These are phyloP conservation scores for Erebia epiphron DNA, from an alignment of 2,888 invertebrate genomes.

Conservation along the genomic window DNA sequence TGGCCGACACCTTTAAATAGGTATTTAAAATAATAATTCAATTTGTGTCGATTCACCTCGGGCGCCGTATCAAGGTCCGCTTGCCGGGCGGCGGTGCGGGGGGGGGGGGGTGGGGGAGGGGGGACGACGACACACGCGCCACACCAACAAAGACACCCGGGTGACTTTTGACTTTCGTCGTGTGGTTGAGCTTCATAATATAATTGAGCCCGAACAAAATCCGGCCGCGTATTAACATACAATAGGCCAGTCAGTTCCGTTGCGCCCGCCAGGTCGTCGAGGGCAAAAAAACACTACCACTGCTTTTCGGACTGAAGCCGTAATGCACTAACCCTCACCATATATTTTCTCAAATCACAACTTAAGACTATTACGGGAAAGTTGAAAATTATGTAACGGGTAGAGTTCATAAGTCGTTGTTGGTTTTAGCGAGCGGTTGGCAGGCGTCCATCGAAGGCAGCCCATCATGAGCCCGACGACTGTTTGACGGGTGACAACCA, in stretches of 20 bases:
- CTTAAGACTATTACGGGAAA: slow-evolving; percentile 39
- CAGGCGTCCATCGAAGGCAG: slow-evolving; percentile 79
- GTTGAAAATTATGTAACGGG: slow-evolving; percentile 32
- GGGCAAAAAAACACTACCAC: slow-evolving; percentile 81
- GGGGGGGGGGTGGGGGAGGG: neutral
- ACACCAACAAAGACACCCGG: slow-evolving; percentile 55
- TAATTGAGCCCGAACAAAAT: slow-evolving; percentile 82
- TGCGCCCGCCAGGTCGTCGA: slow-evolving; percentile 77
- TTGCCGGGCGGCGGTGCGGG: neutral
- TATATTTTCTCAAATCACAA: slow-evolving; percentile 40
- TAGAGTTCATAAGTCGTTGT: slow-evolving; percentile 44
- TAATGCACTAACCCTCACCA: slow-evolving; percentile 45
- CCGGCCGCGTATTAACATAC: slow-evolving; percentile 81
- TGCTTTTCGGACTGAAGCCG: slow-evolving; percentile 48
- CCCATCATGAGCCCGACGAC: slow-evolving; percentile 77
- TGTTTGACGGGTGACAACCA: slow-evolving; percentile 79
- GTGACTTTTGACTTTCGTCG: slow-evolving; percentile 81
- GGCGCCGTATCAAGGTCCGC: slow-evolving; percentile 1
- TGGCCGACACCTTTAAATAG: neutral
- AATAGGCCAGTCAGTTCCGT: slow-evolving; percentile 79
- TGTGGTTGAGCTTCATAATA: slow-evolving; percentile 80
- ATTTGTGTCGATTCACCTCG: slow-evolving; percentile 21
- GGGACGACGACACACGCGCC: slow-evolving; percentile 45
- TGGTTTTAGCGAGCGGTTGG: slow-evolving; percentile 58
- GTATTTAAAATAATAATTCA: slow-evolving; percentile 16